A percentile compares a stretch with the other conserved stretches of the same genome.
These are phyloP conservation scores for Cremastinae sp. DNA, from an alignment of 2,888 invertebrate genomes.

Conservation along the genomic window DNA sequence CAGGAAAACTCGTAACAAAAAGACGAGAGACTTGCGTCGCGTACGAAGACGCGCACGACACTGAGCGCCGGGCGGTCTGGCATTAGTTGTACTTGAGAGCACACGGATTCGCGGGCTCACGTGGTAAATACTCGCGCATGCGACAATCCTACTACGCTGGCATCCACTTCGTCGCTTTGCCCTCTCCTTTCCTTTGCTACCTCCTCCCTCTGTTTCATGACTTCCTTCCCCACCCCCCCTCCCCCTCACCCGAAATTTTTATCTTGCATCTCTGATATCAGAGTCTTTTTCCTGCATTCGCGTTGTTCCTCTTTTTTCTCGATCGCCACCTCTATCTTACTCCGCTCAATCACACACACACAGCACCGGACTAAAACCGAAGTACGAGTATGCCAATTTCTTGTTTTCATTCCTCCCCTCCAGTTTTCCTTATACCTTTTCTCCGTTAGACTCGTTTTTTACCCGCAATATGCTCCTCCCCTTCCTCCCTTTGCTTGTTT, in stretches of 20 bases:
- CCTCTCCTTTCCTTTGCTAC: constrained; percentile 40
- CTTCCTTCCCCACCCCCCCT: constrained; percentile 37
- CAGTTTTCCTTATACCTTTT: constrained; percentile 31
- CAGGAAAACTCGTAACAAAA: constrained; percentile 28
- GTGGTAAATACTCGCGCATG: constrained; percentile 78
- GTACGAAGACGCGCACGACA: constrained; percentile 77
- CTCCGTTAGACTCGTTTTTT: constrained; percentile 15
- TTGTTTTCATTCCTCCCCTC: constrained; percentile 16
- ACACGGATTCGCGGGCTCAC: constrained; percentile 77
- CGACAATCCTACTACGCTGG: constrained; percentile 69
- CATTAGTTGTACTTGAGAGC: constrained; percentile 66
- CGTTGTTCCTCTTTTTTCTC: neutral
- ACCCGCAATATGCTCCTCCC: constrained; percentile 24
- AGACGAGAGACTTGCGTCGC: constrained; percentile 66
- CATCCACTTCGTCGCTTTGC: constrained; percentile 48
- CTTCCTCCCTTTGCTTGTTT: constrained; percentile 2
- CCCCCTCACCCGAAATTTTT: constrained; percentile 37
- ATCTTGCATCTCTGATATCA: constrained; percentile 26
- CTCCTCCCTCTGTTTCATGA: constrained; percentile 20
- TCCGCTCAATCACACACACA: constrained; percentile 50
- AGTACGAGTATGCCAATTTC: constrained; percentile 20
- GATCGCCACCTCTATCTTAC: constrained; percentile 44
- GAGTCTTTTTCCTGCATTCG: constrained; percentile 23
- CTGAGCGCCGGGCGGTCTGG: constrained; percentile 75
- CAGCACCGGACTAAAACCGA: constrained; percentile 35